Evolutionary conservation across 2,888 invertebrate species (phyloP).

Genomic region (Cheiracanthium punctorium): DNA sequence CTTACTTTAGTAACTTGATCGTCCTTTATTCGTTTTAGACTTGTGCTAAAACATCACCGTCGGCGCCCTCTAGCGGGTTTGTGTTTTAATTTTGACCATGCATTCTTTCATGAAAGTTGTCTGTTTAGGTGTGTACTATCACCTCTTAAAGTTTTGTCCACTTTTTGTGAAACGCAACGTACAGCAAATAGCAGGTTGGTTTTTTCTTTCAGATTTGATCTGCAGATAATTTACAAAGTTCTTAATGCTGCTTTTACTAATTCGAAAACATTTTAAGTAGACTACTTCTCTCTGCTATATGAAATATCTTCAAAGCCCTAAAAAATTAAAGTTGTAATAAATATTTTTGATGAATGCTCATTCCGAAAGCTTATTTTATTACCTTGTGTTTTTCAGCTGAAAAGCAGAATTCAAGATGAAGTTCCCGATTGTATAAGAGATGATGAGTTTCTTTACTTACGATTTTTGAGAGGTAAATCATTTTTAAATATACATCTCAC

Average conservation of each 20-base stretch:
- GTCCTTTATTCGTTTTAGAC: no score
- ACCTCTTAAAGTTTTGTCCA: no score
- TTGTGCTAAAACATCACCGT: no score
- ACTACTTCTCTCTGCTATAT: not conserved
- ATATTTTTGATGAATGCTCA: no score
- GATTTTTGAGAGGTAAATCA: conserved; percentile 31
- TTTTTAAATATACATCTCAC: no score
- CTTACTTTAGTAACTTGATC: no score
- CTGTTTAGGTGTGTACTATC: no score
- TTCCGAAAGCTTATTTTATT: not conserved
- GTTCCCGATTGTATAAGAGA: conserved; percentile 12
- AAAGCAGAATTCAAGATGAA: conserved; percentile 17
- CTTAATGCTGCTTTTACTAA: not conserved
- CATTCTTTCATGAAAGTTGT: no score
- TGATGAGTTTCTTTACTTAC: conserved; percentile 24
- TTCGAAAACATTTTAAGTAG: not conserved
- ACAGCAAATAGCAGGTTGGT: no score
- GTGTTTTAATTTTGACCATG: no score
- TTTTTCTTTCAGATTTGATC: not conserved
- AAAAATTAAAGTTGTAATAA: not conserved
- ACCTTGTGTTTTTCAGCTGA: conserved; percentile 20
- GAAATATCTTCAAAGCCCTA: not conserved
- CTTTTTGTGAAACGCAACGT: no score
- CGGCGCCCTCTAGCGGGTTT: no score
- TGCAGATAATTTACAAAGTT: not conserved